Conservation (phyloP, 2,113 vertebrate genomes). For the Catharus fuscescens region DNA sequence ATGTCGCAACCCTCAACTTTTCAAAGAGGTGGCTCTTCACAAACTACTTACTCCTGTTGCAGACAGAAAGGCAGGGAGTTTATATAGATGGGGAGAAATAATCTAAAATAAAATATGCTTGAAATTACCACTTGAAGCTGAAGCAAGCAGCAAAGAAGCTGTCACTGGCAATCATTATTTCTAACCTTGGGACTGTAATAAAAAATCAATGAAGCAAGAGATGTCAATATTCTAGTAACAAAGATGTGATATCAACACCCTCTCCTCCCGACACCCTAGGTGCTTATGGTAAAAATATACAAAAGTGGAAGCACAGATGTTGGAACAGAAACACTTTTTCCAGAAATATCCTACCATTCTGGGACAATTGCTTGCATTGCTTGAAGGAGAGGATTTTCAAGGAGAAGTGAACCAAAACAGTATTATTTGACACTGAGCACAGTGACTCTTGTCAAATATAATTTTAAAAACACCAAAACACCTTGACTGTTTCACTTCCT, state of each 20-base stretch:
- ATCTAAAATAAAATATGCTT: conserved; percentile 72
- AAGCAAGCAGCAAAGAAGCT: conserved; percentile 77
- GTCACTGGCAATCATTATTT: conserved; percentile 76
- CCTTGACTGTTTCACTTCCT: not conserved
- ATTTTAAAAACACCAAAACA: not conserved
- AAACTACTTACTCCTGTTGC: not conserved
- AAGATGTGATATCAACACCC: conserved; percentile 57
- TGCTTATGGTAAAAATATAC: not conserved
- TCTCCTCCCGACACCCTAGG: not conserved
- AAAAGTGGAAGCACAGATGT: not conserved
- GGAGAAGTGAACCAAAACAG: not conserved
- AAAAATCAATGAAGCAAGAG: conserved; percentile 90
- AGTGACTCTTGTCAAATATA: not conserved
- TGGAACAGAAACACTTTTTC: not conserved
- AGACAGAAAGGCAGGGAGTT: not conserved
- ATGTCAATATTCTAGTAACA: conserved; percentile 84
- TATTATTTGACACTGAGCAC: not conserved
- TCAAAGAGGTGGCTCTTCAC: not conserved
- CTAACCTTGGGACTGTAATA: conserved; percentile 85
- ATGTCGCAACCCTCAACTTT: conserved; percentile 35
- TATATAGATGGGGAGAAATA: not conserved
- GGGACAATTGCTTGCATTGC: not conserved
- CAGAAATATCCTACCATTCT: not conserved
- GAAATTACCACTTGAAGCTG: conserved; percentile 72
- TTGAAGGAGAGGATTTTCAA: not conserved